Evolutionary conservation across 2,797 vertebrate species (phyloP).

Genomic region (Trachops cirrhosus): DNA sequence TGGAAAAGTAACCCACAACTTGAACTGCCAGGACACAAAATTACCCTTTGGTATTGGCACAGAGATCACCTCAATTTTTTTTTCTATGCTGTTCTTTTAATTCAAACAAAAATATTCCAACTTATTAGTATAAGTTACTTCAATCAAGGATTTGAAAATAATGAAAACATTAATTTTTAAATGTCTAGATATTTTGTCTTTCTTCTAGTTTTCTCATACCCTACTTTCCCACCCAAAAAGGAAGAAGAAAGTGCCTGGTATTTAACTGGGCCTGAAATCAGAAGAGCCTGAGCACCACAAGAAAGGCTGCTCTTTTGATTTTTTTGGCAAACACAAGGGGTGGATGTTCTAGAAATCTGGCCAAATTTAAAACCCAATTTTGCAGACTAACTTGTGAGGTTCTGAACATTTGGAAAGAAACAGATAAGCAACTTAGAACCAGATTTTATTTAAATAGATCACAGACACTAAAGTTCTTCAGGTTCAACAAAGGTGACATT

Average conservation of each 20-base stretch:
- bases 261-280: conserved; percentile 54
- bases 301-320: conserved; percentile 53
- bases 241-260: conserved; percentile 49
- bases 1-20: conserved; percentile 58
- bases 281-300: conserved; percentile 27
- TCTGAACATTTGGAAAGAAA: conserved; percentile 48
- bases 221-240: conserved; percentile 19
- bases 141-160: not conserved
- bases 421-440: conserved; percentile 28
- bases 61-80: not conserved
- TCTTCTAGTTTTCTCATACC: not conserved
- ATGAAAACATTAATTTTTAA: conserved; percentile 39
- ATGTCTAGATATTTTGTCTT: not conserved
- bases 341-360: conserved; percentile 58
- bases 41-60: conserved; percentile 59
- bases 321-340: conserved; percentile 44
- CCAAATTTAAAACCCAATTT: conserved; percentile 56
- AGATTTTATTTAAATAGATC: conserved; percentile 16
- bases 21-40: conserved; percentile 61
- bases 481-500: not conserved
- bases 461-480: not conserved
- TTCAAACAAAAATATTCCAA: conserved; percentile 2
- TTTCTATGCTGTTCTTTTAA: conserved; percentile 4
- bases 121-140: conserved; percentile 41
- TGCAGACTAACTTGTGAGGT: conserved; percentile 53